These are phyloP conservation scores for Caenorhabditis brenneri DNA, from an alignment of 1,140 invertebrate species.

Conservation along the genomic window DNA sequence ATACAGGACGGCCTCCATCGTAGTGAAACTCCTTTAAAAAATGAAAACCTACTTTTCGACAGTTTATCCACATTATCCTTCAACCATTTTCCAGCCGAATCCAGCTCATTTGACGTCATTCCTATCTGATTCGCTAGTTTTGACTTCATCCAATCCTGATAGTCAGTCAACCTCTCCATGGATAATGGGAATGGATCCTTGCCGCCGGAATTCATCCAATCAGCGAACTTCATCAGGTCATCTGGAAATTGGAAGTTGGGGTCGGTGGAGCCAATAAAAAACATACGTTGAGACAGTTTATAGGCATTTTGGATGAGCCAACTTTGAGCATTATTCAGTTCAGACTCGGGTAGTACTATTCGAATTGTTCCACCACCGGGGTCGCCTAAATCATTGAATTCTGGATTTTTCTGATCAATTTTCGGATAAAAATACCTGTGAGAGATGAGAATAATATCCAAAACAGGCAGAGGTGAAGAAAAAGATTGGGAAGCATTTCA, in stretches of 20 bases:
- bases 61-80: too few species aligned
- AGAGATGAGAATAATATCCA: background rate
- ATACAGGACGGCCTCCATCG: too few species aligned
- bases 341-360: background rate
- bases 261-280: too few species aligned
- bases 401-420: background rate
- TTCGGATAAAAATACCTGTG: background rate
- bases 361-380: background rate
- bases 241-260: too few species aligned
- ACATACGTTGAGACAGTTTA: background rate
- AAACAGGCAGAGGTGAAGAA: background rate
- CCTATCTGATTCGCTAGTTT: too few species aligned
- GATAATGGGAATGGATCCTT: background rate
- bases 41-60: too few species aligned
- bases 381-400: background rate
- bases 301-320: background rate
- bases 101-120: too few species aligned
- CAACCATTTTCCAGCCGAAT: too few species aligned
- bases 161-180: too few species aligned
- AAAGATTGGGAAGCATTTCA: background rate
- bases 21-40: too few species aligned
- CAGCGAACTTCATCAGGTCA: background rate
- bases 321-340: background rate
- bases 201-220: background rate
- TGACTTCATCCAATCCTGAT: too few species aligned